Evolutionary conservation across 2,888 invertebrate genomes (phyloP), one percentile per base, ranked within the genome.

Genomic region (Crematogaster levior): DNA sequence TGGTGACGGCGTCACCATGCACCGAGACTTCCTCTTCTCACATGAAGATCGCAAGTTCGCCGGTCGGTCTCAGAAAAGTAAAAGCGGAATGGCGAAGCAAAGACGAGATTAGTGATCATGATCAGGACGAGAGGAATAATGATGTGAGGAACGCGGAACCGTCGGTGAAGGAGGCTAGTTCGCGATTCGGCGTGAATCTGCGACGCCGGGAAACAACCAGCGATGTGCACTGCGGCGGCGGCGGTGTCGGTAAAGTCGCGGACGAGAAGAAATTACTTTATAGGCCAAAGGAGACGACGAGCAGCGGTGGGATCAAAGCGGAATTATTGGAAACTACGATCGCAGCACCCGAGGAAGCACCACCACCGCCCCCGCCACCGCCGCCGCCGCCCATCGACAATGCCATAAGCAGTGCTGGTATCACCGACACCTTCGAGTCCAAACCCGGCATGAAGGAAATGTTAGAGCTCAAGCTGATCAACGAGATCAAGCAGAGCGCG

Each of bases 401-500:
- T 6, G 89, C 63, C 24, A n/a, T 27, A 37, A 94, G 94, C 21
- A 94, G 94, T 6, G 89, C 60, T 46, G 21, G 58, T 92, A 66
- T 27, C 66, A 74, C 72, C 51, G 92, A 93, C 81, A 91, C 92
- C n/a, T 92, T 93, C 61, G 95, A 95, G 84, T 92, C 93, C 0
- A 95, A 95, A 84, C 95, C 95, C 7, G 96, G 96, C 43, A 96
- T 97, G 96, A 98, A 98, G 91, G 98, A 98, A 93, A 97, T 98
- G 96, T 95, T 97, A 68, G 97, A 97, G 92, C 94, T 97, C 68
- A 97, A 97, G 93, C 94, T 97, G 37, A 97, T 98, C 65, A 97
- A 97, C 6, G 98, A 98, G 94, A 98, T 98, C 82, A 98, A 97
- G 93, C 97, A 97, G 92, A 95, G 96, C 77, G 96, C 97, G 15